Base-by-base conservation (phyloP, 1,140 invertebrate genomes). In the Glomeris maerens region DNA sequence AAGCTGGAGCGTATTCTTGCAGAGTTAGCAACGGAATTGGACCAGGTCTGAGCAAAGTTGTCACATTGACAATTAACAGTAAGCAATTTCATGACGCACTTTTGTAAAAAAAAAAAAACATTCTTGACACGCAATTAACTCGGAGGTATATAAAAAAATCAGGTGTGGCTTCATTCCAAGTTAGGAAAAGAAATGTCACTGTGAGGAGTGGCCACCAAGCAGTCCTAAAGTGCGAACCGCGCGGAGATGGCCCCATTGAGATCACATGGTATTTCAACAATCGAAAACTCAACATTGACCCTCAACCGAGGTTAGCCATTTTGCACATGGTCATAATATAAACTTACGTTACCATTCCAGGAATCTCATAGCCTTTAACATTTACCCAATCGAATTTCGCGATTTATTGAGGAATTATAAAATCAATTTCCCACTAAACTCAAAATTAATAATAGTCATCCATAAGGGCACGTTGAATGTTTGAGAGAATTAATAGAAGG, bases 1-100 rank as follows among this genome's bases (percentile, higher is more conserved):
- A 73, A 51, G 58, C 63, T 45, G 69, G 69, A 2, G 60, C 64
- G 39, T 72, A 70, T 53, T 53, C 70, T 7, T 72, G 70, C 55
- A 65, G 67, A 42, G 64, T 67, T 0, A 62, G 62, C 47, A 72
- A 72, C 54, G 59, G 62, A 4, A 61, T 72, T n/a, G 68, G 68
- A 20, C 58, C 64, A 36, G 66, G 62, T 21, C 58, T 72, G 38
- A 72, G 71, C 50, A 69, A 67, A 56, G 63, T 70, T 20, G 58
- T 71, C 1, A 56, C 61, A 22, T 61, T 72, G 1, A 63, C 57
- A 0, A 68, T 72, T 4, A 61, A 64, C 38, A 60, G 68, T 70
- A 60, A 57, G 61, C 13, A n/a, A n/a, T n/a, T n/a, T n/a, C n/a
- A n/a, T n/a, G n/a, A n/a, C n/a, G n/a, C n/a, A 36, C 31, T 13